A percentile compares a stretch with the other conserved stretches of the same genome.
Evolutionary conservation across 2,113 vertebrate genomes (phyloP).

Genomic region (Corynorhinus townsendii): DNA sequence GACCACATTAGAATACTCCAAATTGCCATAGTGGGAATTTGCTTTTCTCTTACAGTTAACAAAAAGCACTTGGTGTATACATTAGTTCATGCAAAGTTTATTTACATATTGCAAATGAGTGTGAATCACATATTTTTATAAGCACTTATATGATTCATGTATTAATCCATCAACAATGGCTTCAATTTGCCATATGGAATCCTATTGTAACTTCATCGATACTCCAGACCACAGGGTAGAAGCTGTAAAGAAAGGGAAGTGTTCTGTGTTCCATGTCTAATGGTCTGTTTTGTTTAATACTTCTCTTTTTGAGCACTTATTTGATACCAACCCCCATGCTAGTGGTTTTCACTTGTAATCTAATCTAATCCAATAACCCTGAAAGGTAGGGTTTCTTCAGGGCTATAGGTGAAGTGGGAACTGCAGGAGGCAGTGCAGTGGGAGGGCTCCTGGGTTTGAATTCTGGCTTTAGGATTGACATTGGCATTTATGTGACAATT

Average conservation of each 20-base stretch:
- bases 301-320: not conserved
- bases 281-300: not conserved
- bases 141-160: not conserved
- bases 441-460: not conserved
- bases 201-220: not conserved
- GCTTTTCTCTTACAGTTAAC: not conserved
- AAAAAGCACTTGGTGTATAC: not conserved
- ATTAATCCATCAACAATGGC: slow-evolving; percentile 4
- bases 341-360: not conserved
- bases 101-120: not conserved
- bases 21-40: not conserved
- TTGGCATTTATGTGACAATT: not conserved
- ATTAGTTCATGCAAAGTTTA: not conserved
- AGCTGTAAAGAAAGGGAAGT: not conserved
- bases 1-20: not conserved
- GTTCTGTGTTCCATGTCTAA: not conserved
- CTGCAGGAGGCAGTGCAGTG: not conserved
- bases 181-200: not conserved
- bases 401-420: not conserved
- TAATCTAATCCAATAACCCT: not conserved
- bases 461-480: not conserved
- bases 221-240: not conserved
- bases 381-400: not conserved
- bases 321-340: not conserved
- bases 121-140: not conserved